Conservation (phyloP, 2,113 vertebrate genomes). For the Peucedramus taeniatus region DNA sequence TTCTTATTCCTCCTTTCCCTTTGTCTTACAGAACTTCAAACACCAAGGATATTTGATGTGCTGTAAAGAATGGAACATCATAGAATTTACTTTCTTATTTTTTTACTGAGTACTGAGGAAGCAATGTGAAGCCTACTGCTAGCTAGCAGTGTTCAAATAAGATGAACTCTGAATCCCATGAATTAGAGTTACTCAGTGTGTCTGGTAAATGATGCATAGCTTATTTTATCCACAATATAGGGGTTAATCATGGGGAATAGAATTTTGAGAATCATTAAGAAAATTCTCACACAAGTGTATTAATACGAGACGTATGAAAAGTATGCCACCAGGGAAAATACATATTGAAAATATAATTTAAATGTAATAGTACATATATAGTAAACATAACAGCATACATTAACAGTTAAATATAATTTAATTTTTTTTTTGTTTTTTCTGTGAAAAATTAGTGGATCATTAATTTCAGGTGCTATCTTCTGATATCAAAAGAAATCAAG, state of each 20-base stretch:
- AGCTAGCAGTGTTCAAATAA: conserved; percentile 27
- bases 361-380: not conserved
- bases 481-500: not conserved
- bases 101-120: not conserved
- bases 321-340: conserved; percentile 36
- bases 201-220: not conserved
- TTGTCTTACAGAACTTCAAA: not conserved
- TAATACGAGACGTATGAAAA: conserved; percentile 48
- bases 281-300: not conserved
- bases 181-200: not conserved
- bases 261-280: conserved; percentile 1
- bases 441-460: not conserved
- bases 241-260: conserved; percentile 4
- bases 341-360: not conserved
- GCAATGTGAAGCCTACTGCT: not conserved
- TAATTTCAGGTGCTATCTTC: not conserved
- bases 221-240: conserved; percentile 11
- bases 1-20: not conserved
- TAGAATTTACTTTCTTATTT: not conserved
- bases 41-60: not conserved
- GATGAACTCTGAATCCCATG: conserved; percentile 1
- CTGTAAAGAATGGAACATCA: not conserved
- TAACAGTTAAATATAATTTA: not conserved
- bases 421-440: not conserved
- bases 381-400: not conserved